phyloP scores from a whole-genome alignment of 2,888 invertebrate genomes.

The Lasioglossum calceatum region DNA sequence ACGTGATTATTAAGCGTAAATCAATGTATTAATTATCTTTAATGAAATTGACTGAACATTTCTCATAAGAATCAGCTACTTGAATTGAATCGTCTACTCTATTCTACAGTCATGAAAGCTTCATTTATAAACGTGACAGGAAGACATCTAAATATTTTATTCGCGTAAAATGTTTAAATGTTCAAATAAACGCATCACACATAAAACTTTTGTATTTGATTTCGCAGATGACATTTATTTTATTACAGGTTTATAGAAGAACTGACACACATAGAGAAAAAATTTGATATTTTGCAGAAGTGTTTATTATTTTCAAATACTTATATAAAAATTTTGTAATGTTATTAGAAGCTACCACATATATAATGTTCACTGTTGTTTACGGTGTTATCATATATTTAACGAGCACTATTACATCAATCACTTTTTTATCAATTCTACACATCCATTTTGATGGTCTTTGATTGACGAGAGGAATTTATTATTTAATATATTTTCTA shows the following conservation, averaged over 20 bases:
- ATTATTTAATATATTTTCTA: conserved; percentile 81
- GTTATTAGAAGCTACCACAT: conserved; percentile 75
- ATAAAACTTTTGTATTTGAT: conserved; percentile 9
- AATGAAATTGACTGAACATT: conserved; percentile 32
- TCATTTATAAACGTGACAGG: conserved; percentile 3
- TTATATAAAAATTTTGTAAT: conserved; percentile 78
- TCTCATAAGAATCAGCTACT: conserved; percentile 49
- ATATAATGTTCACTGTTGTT: conserved; percentile 63
- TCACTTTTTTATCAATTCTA: conserved; percentile 57
- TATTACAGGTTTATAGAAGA: conserved; percentile 43
- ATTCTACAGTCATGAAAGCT: conserved; percentile 20
- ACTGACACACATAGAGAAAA: conserved; percentile 35
- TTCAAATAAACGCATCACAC: conserved; percentile 1
- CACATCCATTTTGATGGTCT: conserved; percentile 54
- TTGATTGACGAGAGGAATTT: conserved; percentile 72
- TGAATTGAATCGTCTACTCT: conserved; percentile 39
- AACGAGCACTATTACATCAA: conserved; percentile 58
- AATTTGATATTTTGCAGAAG: conserved; percentile 61
- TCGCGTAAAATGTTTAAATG: conserved; percentile 30
- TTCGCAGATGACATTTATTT: conserved; percentile 20
- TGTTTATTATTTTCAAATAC: conserved; percentile 79
- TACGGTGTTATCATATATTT: conserved; percentile 60
- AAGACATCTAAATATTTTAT: conserved; percentile 38
- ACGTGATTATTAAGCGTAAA: conserved; percentile 47
- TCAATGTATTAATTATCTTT: conserved; percentile 49